Conservation (phyloP, 2,113 vertebrate genomes). For the Oxyura jamaicensis region DNA sequence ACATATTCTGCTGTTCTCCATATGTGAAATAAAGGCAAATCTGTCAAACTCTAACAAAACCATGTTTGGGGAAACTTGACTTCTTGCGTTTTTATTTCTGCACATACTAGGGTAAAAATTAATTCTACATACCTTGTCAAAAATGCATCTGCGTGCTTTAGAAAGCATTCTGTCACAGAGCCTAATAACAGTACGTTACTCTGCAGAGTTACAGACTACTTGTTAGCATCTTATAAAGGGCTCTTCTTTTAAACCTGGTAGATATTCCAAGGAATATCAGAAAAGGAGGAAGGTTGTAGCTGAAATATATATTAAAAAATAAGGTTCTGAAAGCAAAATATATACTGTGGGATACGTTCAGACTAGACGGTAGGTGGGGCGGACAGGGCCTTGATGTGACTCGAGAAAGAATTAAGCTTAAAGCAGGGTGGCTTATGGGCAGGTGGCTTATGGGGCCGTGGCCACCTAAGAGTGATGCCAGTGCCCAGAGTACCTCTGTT, state of each 20-base stretch:
- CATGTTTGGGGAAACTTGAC: neutral
- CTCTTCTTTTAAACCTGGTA: neutral
- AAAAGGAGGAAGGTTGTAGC: neutral
- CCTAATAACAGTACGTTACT: neutral
- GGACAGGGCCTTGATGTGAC: neutral
- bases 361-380: neutral
- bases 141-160: neutral
- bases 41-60: neutral
- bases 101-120: neutral
- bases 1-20: neutral
- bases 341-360: neutral
- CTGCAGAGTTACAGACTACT: neutral
- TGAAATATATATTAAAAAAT: neutral
- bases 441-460: neutral
- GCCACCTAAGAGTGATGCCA: neutral
- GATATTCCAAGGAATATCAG: neutral
- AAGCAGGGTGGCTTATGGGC: neutral
- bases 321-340: neutral
- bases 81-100: neutral
- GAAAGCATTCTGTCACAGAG: neutral
- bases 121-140: neutral
- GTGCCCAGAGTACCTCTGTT: neutral
- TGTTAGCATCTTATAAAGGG: neutral
- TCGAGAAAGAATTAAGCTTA: neutral
- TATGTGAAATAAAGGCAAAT: neutral